Evolutionary conservation across 1,140 invertebrate species (phyloP).

Genomic region (Adoxophyes honmai): DNA sequence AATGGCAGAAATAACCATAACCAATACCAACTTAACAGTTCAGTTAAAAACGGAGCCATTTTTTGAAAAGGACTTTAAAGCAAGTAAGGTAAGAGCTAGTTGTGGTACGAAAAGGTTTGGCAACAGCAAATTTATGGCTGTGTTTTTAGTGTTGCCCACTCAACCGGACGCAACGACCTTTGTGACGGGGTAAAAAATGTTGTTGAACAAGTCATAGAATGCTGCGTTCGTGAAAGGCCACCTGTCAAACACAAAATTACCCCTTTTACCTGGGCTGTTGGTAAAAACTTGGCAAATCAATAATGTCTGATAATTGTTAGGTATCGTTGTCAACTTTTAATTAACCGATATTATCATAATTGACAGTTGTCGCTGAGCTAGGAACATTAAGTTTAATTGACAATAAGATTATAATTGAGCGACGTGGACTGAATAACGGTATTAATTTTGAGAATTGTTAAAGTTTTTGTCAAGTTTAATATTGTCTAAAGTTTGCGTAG

Average conservation of each 20-base stretch:
- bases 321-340: conserved; percentile 6
- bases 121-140: conserved; percentile 12
- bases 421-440: conserved; percentile 9
- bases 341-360: conserved; percentile 6
- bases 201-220: conserved; percentile 27
- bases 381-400: not conserved
- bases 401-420: conserved; percentile 1
- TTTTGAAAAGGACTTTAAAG: no score
- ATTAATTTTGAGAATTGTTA: not conserved
- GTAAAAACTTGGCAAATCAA: conserved; percentile 32
- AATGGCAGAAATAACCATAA: conserved; percentile 13
- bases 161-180: conserved; percentile 41
- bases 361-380: conserved; percentile 2
- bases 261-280: conserved; percentile 24
- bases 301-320: conserved; percentile 23
- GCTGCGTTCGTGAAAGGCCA: conserved; percentile 54
- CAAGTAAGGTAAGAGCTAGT: no score
- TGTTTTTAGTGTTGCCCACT: conserved; percentile 20
- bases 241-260: conserved; percentile 36
- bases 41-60: not conserved
- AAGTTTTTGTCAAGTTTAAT: no score
- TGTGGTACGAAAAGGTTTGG: not conserved
- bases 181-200: conserved; percentile 45
- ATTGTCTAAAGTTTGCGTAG: no score
- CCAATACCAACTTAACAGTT: not conserved